Conservation (phyloP, 2,888 invertebrate genomes). For the Tachina fera region DNA sequence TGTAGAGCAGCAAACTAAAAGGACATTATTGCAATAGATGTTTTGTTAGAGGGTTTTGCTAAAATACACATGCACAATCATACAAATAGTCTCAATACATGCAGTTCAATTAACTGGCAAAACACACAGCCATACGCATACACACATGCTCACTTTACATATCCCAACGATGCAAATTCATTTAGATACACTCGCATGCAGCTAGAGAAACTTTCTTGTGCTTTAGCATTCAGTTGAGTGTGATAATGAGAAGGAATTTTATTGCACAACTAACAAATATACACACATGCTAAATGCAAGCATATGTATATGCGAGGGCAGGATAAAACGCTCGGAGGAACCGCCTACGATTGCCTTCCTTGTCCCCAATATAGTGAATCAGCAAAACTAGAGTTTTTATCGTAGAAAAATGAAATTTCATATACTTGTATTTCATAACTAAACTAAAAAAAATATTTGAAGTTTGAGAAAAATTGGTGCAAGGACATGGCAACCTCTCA, state of each 20-base stretch:
- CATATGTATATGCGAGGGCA: neutral
- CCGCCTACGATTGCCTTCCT: too few relatives aligned
- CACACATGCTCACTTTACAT: slow-evolving; percentile 2
- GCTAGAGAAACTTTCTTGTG: neutral
- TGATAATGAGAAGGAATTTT: slow-evolving; percentile 52
- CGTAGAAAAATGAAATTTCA: too few relatives aligned
- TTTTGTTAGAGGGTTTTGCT: slow-evolving; percentile 34
- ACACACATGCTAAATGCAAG: neutral
- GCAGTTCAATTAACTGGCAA: slow-evolving; percentile 16
- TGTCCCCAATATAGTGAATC: too few relatives aligned
- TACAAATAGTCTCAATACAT: neutral
- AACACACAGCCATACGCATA: neutral
- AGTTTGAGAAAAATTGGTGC: too few relatives aligned
- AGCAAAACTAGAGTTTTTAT: too few relatives aligned
- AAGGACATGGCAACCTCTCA: too few relatives aligned
- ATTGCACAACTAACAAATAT: slow-evolving; percentile 14
- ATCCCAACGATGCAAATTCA: neutral
- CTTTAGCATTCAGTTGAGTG: slow-evolving; percentile 41
- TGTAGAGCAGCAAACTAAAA: slow-evolving; percentile 51
- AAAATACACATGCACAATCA: neutral
- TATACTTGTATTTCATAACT: too few relatives aligned
- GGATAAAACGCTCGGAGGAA: neutral
- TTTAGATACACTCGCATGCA: slow-evolving; percentile 8
- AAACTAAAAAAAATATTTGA: too few relatives aligned
- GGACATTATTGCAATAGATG: slow-evolving; percentile 56